Conservation (phyloP, 2,797 vertebrate genomes). For the Babyrousa celebensis region DNA sequence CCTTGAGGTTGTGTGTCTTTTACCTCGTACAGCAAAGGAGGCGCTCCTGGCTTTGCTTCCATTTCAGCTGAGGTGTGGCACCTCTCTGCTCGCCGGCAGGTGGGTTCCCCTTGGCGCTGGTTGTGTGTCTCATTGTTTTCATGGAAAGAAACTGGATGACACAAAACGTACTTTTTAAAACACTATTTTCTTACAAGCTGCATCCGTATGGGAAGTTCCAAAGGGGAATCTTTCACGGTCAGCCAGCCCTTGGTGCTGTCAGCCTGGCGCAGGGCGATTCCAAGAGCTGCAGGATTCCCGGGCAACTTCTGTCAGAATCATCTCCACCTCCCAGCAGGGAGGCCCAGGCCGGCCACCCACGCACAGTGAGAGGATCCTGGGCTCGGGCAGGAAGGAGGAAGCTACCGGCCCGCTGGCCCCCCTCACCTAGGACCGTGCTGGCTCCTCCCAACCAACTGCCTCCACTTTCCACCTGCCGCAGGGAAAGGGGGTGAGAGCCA, state of each 20-base stretch:
- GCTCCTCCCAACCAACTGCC: fast-evolving
- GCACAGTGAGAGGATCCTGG: background rate
- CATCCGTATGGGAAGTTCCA: background rate
- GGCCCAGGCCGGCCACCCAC: background rate
- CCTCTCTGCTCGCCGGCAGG: background rate
- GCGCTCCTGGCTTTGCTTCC: fast-evolving
- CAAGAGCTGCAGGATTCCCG: background rate
- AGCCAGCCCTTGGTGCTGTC: background rate
- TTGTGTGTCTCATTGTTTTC: background rate
- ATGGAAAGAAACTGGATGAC: background rate
- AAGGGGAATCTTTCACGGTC: background rate
- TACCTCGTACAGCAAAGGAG: fast-evolving
- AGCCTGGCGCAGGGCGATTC: background rate
- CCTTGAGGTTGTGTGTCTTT: background rate
- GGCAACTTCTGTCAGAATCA: background rate
- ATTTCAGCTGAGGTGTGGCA: too few species aligned
- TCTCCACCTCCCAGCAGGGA: background rate
- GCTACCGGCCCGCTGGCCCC: fast-evolving
- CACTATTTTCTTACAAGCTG: background rate
- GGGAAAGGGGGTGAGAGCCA: background rate
- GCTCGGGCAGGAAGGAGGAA: background rate
- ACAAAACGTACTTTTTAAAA: background rate
- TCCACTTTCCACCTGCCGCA: background rate
- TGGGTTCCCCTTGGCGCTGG: background rate
- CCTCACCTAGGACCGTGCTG: background rate